These are phyloP conservation scores for Alectoris magna DNA, from an alignment of 2,797 vertebrate genomes.

Conservation along the genomic window DNA sequence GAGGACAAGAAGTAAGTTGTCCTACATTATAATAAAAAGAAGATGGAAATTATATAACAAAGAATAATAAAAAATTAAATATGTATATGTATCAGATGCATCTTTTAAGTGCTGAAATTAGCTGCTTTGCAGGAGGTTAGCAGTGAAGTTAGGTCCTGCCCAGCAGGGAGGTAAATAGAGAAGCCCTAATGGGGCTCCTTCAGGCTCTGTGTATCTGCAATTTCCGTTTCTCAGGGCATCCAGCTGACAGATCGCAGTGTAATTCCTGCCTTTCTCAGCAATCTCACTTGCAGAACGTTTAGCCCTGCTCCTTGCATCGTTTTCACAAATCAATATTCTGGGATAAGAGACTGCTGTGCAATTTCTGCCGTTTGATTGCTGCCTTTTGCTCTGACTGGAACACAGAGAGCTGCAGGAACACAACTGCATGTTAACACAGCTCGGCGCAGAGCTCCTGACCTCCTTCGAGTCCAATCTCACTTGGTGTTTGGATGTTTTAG, in stretches of 20 bases:
- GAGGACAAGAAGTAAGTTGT: neutral
- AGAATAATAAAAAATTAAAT: neutral
- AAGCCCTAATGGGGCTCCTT: neutral
- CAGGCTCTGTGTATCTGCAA: neutral
- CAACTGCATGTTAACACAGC: too few species aligned
- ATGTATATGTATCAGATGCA: neutral
- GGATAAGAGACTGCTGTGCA: neutral
- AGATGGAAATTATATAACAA: neutral
- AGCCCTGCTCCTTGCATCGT: fast-evolving
- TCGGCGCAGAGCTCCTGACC: neutral
- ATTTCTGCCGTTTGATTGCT: fast-evolving
- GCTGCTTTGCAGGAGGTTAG: neutral
- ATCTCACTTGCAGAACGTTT: neutral
- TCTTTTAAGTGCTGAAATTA: neutral
- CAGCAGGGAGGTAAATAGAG: neutral
- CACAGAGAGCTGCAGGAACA: neutral
- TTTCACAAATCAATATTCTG: neutral
- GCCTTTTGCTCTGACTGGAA: neutral
- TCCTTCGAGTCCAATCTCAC: neutral
- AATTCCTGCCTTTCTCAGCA: neutral
- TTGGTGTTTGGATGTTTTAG: neutral
- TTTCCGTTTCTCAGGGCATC: neutral
- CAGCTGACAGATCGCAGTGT: neutral
- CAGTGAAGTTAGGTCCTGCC: neutral
- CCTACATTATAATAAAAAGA: neutral